Base-by-base conservation (phyloP, 2,888 invertebrate genomes). In the Ophion obscuratus region DNA sequence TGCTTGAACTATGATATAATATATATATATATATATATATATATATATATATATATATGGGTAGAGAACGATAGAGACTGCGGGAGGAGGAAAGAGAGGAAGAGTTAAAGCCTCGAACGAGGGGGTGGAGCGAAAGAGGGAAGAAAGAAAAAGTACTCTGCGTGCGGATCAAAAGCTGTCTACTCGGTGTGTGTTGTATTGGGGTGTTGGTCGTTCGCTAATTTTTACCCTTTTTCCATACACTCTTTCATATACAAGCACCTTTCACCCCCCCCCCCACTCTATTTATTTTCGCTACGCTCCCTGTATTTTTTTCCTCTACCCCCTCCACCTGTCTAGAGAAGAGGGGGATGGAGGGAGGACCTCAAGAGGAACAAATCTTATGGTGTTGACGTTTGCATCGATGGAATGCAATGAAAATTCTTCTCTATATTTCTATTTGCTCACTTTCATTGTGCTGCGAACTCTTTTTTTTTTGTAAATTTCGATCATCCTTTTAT, bases 191-290 rank as follows among this genome's bases (percentile, higher is more conserved):
- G 24, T 47, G n/a, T 17, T 36, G 68, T 57, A 73, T 76, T 62
- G 62, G 73, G 36, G 81, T 73, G 44, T 77, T 86, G 79, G 84
- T 86, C 87, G 88, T 88, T 89, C 79, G 79, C 88, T 90, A 90
- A 90, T 90, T 91, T 89, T 89, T 83, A 87, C 82, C 83, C 68
- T 83, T 59, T 77, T 62, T 83, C 71, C 77, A 73, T 64, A n/a
- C 67, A 14, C 79, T 75, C 76, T 77, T 83, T 76, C 75, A 67
- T 40, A 57, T 31, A 44, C 57, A 70, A 24, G 7, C 40, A 40
- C 71, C 57, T 2, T 53, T 27, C 75, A 44, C 67, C 40, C 44
- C 24, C 24, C 1, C 64, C 36, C 40, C 64, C 67, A 44, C 44
- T 14, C 5, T n/a, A n/a, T 70, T 53, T 24, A 14, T 47, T 31